Evolutionary conservation across 2,797 vertebrate species (phyloP).

Genomic region (Hydrolagus colliei): DNA sequence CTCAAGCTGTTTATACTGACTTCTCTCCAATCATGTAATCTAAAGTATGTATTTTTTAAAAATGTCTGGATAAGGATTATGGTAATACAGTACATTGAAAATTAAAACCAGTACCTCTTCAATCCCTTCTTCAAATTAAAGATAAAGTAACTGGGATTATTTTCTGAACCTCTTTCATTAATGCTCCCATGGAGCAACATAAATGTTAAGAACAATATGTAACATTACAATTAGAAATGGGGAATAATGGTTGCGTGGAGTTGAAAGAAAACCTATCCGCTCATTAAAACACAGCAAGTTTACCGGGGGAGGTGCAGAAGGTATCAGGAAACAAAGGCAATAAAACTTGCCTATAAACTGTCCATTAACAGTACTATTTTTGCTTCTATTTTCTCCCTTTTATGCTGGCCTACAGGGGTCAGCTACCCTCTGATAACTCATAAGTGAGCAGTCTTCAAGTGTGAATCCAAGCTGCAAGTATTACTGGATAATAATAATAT

Average conservation of each 20-base stretch:
- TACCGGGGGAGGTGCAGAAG: neutral
- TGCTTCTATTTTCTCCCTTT: too few relatives aligned
- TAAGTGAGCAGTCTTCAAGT: too few relatives aligned
- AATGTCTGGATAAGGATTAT: slow-evolving; percentile 3
- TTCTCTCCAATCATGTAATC: neutral
- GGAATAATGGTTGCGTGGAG: too few relatives aligned
- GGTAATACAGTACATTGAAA: neutral
- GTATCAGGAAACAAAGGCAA: neutral
- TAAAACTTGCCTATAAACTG: neutral
- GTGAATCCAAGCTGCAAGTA: too few relatives aligned
- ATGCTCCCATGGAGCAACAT: neutral
- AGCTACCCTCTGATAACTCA: too few relatives aligned
- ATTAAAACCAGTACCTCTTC: neutral
- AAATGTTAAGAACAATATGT: neutral
- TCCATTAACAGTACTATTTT: too few relatives aligned
- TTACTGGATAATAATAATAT: too few relatives aligned
- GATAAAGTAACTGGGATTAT: neutral
- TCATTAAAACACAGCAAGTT: neutral
- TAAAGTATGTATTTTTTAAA: slow-evolving; percentile 15
- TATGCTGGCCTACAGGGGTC: too few relatives aligned
- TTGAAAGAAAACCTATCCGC: neutral
- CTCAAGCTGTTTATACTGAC: slow-evolving; percentile 12
- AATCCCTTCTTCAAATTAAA: neutral
- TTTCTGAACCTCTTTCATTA: neutral
- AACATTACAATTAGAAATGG: neutral